Evolutionary conservation across 1,140 invertebrate genomes (phyloP).

Genomic region (Forficula auricularia): DNA sequence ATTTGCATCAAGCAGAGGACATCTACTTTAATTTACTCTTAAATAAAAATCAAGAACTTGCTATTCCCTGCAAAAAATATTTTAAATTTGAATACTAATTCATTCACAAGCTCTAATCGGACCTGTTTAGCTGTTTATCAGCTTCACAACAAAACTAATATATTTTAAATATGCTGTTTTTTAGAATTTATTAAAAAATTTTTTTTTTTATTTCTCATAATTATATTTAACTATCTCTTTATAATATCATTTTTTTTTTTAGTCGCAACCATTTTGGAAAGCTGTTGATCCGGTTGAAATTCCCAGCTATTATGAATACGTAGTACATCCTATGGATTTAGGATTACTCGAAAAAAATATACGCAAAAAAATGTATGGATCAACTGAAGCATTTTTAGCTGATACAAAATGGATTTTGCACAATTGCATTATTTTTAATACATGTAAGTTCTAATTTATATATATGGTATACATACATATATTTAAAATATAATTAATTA

Average conservation of each 20-base stretch:
- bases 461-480: conserved; percentile 3
- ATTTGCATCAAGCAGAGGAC: too few species aligned
- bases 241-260: conserved; percentile 15
- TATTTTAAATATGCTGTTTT: too few species aligned
- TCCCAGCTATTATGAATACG: conserved; percentile 57
- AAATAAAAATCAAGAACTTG: too few species aligned
- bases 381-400: conserved; percentile 70
- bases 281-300: conserved; percentile 49
- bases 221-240: too few species aligned
- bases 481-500: not conserved
- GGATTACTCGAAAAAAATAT: conserved; percentile 59
- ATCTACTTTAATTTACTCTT: too few species aligned
- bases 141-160: too few species aligned
- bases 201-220: too few species aligned
- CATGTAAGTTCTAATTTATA: conserved; percentile 38
- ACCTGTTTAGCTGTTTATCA: too few species aligned
- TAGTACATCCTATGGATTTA: conserved; percentile 74
- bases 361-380: conserved; percentile 58
- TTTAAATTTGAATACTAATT: too few species aligned
- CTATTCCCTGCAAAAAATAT: too few species aligned
- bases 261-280: conserved; percentile 54
- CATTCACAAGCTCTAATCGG: too few species aligned
- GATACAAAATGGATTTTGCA: conserved; percentile 87
- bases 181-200: too few species aligned
- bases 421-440: conserved; percentile 77